Percentiles rank a stretch among this genome's conserved stretches.
phyloP scores from a whole-genome alignment of 2,113 vertebrate species.

The Shinisaurus crocodilurus region DNA sequence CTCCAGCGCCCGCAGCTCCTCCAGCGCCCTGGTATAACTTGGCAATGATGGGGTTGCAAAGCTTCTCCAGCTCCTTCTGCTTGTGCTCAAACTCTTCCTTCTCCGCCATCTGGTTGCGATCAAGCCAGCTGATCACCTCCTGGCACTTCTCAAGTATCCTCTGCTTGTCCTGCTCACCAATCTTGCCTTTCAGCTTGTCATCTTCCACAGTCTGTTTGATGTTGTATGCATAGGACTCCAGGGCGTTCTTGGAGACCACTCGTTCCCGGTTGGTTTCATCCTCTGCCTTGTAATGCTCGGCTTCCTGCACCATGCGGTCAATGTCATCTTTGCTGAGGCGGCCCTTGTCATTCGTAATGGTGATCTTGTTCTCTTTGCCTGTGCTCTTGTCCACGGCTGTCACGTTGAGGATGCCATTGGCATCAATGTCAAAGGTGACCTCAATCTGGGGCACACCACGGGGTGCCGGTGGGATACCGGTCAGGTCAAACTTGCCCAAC shows the following conservation, averaged over 20 bases:
- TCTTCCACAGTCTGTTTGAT: slow-evolving; percentile 85
- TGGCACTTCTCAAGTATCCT: slow-evolving; percentile 82
- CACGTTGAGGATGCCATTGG: slow-evolving; percentile 84
- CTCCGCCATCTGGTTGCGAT: slow-evolving; percentile 85
- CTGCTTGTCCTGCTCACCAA: slow-evolving; percentile 83
- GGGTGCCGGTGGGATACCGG: slow-evolving; percentile 81
- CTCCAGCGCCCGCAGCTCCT: slow-evolving; percentile 64
- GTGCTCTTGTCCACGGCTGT: slow-evolving; percentile 85
- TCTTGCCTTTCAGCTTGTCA: slow-evolving; percentile 84
- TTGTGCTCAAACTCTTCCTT: slow-evolving; percentile 86
- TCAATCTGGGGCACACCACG: slow-evolving; percentile 85
- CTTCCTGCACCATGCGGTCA: slow-evolving; percentile 86
- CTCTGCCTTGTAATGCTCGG: slow-evolving; percentile 84
- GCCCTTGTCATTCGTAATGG: slow-evolving; percentile 86
- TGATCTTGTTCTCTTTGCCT: slow-evolving; percentile 86
- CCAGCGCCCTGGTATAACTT: slow-evolving; percentile 84
- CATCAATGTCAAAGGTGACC: slow-evolving; percentile 85
- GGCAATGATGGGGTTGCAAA: slow-evolving; percentile 85
- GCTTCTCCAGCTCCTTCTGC: slow-evolving; percentile 85
- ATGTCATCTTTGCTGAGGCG: slow-evolving; percentile 86
- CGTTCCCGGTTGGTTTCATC: slow-evolving; percentile 82
- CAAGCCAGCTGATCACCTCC: slow-evolving; percentile 82
- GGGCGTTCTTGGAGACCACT: slow-evolving; percentile 81
- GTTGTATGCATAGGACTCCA: slow-evolving; percentile 84
- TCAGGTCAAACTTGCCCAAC: slow-evolving; percentile 85